Base-by-base conservation (phyloP, 2,888 invertebrate genomes). In the Euplexia lucipara region DNA sequence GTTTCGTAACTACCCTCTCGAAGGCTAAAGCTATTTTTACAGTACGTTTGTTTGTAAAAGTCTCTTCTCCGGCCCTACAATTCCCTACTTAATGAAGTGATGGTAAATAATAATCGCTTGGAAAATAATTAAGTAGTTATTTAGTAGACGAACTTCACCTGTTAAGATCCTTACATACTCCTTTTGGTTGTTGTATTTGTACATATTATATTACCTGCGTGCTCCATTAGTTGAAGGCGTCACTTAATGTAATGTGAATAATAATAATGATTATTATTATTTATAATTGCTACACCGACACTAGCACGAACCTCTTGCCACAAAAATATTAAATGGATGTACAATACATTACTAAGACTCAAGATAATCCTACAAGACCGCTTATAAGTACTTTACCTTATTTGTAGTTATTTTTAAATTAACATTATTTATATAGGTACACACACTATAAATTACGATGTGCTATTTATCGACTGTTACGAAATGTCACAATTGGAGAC, bases 1-100 rank as follows among this genome's bases (percentile, higher is more conserved):
- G 75, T 66, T 70, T 64, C 60, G 75, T 64, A 75, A 64, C 70
- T 72, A 66, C 63, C 71, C 70, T 60, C 74, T 75, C 70, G 70
- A 73, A 75, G 61, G 70, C 68, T 71, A 66, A 61, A 58, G 65
- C 51, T 77, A 78, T 79, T 78, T 78, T 74, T 77, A 60, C 61
- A 47, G 51, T 47, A 16, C 20, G 42, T 69, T 57, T 64, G 41
- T 66, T 66, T 66, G 45, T 39, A 48, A 60, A 54, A 54, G 32
- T 7, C 41, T 20, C 49, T 49, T 34, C 22, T 51, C 53, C 34
- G 60, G 30, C 34, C 37, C 45, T 20, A 57, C 39, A 6, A 12
- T 7, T 49, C 10, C 20, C 30, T 22, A 57, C n/a, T 34, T 26
- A 30, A n/a, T 32, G 16, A 22, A 47, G 35, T 37, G 5, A 7